Evolutionary conservation across 2,888 invertebrate species (phyloP), one percentile per base, ranked within the genome.

Genomic region (Scaptomyza parva): DNA sequence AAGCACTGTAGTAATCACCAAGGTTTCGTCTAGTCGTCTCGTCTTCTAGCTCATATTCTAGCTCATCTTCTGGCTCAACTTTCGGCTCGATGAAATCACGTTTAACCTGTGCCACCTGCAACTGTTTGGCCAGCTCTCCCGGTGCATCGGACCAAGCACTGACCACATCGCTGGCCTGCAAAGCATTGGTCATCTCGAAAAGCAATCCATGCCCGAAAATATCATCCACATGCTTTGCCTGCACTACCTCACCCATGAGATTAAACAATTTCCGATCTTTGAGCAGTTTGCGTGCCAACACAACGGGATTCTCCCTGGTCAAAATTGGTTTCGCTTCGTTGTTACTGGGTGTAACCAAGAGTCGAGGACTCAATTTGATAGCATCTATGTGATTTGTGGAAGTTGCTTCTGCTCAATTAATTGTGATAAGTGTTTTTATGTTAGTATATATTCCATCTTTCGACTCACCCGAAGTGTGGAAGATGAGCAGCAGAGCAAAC

Each of bases 201-300:
- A 75, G 59, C 11, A 75, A 20, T 0, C 30, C 5, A 0, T 14
- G 7, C 0, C 8, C 2, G 0, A 0, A 5, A 0, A 8, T 0
- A 0, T 28, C 4, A 0, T n/a, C 2, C 1, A 40, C 12, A 14
- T 17, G 6, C 14, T 22, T 61, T 2, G 76, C 76, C 26, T 70
- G 79, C 14, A 40, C 58, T 8, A 76, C 58, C 17, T 78, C 58
- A 3, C 12, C 26, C 1, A 70, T 28, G 33, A 78, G 62, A 12
- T 70, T 40, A 6, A 20, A 59, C 2, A 40, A 45, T 2, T 55
- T 11, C 11, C 79, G 0, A 0, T 67, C 43, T 1, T 20, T 7
- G 3, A 76, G 22, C 9, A 71, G 40, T 1, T 43, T 35, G 0
- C 61, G 60, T 0, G 70, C 55, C 14, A 50, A 4, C 3, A 37